Evolutionary conservation across 2,113 vertebrate species (phyloP).

Genomic region (Ammodramus savannarum): DNA sequence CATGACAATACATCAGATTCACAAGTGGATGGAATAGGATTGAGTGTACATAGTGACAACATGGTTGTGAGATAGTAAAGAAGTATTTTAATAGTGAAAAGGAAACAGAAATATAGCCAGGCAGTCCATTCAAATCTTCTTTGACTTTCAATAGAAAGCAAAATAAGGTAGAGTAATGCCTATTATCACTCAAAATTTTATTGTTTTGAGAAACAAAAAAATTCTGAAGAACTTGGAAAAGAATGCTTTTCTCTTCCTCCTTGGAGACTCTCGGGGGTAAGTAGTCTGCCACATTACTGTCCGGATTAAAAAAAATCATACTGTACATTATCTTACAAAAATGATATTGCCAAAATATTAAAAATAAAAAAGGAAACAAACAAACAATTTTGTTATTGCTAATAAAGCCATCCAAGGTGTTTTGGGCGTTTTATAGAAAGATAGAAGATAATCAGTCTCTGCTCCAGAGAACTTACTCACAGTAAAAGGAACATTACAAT

Average conservation of each 20-base stretch:
- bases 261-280: not conserved
- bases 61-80: not conserved
- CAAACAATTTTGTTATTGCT: not conserved
- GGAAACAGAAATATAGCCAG: not conserved
- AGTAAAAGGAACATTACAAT: not conserved
- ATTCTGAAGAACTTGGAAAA: not conserved
- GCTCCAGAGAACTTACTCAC: not conserved
- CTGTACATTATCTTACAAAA: not conserved
- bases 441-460: not conserved
- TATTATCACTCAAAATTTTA: not conserved
- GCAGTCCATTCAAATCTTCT: not conserved
- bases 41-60: not conserved
- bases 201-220: not conserved
- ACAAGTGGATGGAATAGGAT: not conserved
- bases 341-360: not conserved
- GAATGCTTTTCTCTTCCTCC: not conserved
- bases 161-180: not conserved
- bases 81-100: not conserved
- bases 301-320: not conserved
- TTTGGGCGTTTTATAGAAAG: not conserved
- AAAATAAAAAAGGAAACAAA: rapidly evolving
- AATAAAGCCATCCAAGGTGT: not conserved
- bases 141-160: not conserved
- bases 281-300: not conserved
- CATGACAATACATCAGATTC: not conserved